Conservation (phyloP, 2,113 vertebrate species). For the Colius striatus region DNA sequence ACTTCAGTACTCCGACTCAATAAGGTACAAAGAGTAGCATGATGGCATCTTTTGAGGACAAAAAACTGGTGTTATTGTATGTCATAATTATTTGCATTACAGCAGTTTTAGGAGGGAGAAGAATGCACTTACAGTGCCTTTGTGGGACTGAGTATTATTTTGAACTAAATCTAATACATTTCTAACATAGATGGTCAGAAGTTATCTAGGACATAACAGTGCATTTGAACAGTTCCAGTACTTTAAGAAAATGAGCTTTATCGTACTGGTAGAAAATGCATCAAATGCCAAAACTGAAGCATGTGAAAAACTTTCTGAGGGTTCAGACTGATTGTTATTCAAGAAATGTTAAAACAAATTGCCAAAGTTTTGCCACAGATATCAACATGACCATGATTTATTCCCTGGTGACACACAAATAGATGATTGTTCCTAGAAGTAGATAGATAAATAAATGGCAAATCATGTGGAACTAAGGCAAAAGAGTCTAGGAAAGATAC, state of each 20-base stretch:
- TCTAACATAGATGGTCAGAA: not conserved
- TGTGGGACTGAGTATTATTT: not conserved
- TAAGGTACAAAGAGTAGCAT: not conserved
- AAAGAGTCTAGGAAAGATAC: not conserved
- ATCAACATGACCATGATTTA: not conserved
- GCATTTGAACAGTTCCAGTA: not conserved
- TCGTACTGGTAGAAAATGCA: not conserved
- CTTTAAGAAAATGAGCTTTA: not conserved
- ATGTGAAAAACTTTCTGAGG: not conserved
- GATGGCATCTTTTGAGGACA: not conserved
- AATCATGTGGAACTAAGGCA: not conserved
- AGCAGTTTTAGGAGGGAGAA: not conserved
- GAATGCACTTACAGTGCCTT: not conserved
- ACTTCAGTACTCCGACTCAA: not conserved
- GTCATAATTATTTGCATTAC: not conserved
- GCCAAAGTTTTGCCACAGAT: not conserved
- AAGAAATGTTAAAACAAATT: not conserved
- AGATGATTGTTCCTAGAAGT: not conserved
- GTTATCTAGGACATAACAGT: not conserved
- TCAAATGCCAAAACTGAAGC: not conserved
- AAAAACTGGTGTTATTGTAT: not conserved
- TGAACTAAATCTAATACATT: not conserved
- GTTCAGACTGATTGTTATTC: not conserved
- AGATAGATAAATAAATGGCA: not conserved
- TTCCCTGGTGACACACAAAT: fast-evolving